Evolutionary conservation across 2,797 vertebrate genomes (phyloP).

Genomic region (Enteromius argenteus): DNA sequence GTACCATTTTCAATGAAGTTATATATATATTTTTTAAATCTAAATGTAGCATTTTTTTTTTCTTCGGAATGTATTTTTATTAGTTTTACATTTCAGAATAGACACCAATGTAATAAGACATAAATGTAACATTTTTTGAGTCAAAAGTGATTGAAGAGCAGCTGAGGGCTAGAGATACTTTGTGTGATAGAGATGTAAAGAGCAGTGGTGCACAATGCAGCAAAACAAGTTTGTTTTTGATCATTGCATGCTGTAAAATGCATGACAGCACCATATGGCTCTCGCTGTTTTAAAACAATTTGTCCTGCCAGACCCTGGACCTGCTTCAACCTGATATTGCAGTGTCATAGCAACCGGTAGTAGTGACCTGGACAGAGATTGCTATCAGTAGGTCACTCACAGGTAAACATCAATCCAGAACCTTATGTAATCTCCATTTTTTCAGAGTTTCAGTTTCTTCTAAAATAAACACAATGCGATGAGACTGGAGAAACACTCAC

Average conservation of each 20-base stretch:
- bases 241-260: conserved; percentile 69
- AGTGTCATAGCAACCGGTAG: conserved; percentile 79
- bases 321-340: conserved; percentile 78
- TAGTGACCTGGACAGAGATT: conserved; percentile 66
- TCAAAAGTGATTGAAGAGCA: not conserved
- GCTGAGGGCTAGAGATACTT: not conserved
- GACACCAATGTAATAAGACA: too few species aligned
- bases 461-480: not conserved
- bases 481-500: conserved; percentile 75
- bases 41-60: too few species aligned
- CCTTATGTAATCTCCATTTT: not conserved
- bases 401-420: conserved; percentile 50
- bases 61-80: too few species aligned
- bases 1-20: not conserved
- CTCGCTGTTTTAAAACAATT: conserved; percentile 69
- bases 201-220: conserved; percentile 19
- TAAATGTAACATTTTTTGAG: not conserved
- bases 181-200: not conserved
- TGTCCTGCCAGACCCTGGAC: conserved; percentile 69
- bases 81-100: too few species aligned
- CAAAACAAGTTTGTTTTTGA: conserved; percentile 21
- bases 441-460: not conserved
- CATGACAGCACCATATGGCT: conserved; percentile 80
- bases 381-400: conserved; percentile 58
- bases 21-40: too few species aligned